A percentile compares a stretch with the other conserved stretches of the same genome.
Evolutionary conservation across 2,113 vertebrate genomes (phyloP).

Genomic region (Pardalotus punctatus): DNA sequence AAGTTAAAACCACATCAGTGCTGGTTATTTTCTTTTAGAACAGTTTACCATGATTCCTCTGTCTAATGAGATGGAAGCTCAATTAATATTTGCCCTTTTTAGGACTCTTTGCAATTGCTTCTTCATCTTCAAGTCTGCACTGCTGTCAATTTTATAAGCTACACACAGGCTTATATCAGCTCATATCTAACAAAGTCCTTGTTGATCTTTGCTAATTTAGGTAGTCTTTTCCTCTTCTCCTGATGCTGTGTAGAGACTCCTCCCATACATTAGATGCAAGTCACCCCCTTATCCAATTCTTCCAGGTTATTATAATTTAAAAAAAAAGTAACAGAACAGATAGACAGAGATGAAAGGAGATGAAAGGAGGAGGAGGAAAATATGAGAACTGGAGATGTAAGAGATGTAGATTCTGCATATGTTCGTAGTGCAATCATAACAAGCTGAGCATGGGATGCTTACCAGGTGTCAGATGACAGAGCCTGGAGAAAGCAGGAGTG

Average conservation of each 20-base stretch:
- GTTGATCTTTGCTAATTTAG: neutral
- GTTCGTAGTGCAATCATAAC: neutral
- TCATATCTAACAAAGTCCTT: neutral
- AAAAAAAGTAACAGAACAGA: neutral
- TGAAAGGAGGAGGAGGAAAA: neutral
- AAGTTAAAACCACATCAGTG: neutral
- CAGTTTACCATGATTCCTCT: neutral
- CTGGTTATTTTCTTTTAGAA: neutral
- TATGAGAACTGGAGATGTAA: neutral
- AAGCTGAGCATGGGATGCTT: neutral
- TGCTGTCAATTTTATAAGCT: neutral
- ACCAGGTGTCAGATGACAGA: neutral
- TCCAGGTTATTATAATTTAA: neutral
- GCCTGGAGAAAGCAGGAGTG: neutral
- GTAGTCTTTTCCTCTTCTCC: neutral
- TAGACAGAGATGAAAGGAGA: neutral
- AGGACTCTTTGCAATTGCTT: neutral
- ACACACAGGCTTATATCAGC: neutral
- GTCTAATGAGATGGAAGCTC: neutral
- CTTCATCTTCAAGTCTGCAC: neutral
- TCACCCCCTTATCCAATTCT: neutral
- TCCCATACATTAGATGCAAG: neutral
- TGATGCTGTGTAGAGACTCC: neutral
- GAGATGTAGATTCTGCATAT: neutral
- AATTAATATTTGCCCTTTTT: neutral